Base-by-base conservation (phyloP, 2,113 vertebrate genomes). In the Pedetes capensis region DNA sequence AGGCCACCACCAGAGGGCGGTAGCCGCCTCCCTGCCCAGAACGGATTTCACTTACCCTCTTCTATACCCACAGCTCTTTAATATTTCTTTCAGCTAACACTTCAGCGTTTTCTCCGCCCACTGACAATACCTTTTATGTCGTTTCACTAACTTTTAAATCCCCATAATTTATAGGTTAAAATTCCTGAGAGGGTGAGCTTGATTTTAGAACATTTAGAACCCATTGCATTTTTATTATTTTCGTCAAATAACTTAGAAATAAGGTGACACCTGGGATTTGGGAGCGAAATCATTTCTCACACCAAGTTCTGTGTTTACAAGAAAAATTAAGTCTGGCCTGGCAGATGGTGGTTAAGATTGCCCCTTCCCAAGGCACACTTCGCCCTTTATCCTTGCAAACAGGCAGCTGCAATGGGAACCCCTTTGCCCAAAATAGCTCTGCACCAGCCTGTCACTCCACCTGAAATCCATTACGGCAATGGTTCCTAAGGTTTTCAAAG, bases 1-100 rank as follows among this genome's bases (percentile, higher is more conserved):
- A 61, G 63, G 29, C 18, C 1, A 49, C 89, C 95, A 81, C 93
- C 85, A 97, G 97, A 87, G 94, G 96, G 97, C 93, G 0, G 37
- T 68, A 87, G 78, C 20, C 84, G 22, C 47, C 64, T 87, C 87
- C n/a, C 20, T 71, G 63, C 55, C 29, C 23, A 1, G 12, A 59
- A 37, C 22, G 22, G 11, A 23, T 57, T 57, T 86, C 55, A 2
- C 44, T 17, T 39, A n/a, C 29, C 25, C 4, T 0, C 72, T n/a
- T 11, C 32, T 22, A 1, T 10, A 16, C 3, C 53, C 80, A 2
- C 2, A 51, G 71, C 49, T 29, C 63, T 76, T 89, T 47, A 53
- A 53, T 53, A 55, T 87, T 95, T 83, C 32, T 86, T 95, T 53
- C 81, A 53, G 29, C 34, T 44, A 84, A 80, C 34, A 23, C 3